Evolutionary conservation across 2,888 invertebrate genomes (phyloP).

Genomic region (Leptothorax acervorum): DNA sequence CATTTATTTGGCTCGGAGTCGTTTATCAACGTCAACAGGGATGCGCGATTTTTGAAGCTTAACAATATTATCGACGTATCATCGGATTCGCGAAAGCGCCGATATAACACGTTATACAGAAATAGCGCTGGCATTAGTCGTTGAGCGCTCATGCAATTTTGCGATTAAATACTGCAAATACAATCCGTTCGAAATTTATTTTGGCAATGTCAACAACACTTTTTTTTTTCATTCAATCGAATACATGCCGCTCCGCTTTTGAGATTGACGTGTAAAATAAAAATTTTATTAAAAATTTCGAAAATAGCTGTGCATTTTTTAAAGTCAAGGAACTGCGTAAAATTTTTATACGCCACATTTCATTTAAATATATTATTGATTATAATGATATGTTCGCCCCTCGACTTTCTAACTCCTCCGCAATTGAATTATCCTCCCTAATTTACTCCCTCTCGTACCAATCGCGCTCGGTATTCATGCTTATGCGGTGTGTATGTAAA

Average conservation of each 20-base stretch:
- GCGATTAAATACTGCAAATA: conserved; percentile 48
- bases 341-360: background rate
- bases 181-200: conserved; percentile 25
- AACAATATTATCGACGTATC: conserved; percentile 53
- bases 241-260: background rate
- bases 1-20: conserved; percentile 51
- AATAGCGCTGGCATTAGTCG: conserved; percentile 49
- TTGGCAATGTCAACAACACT: background rate
- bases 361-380: background rate
- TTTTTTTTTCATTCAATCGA: background rate
- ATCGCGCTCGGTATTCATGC: background rate
- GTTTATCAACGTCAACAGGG: conserved; percentile 52
- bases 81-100: conserved; percentile 46
- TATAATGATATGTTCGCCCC: background rate
- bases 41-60: conserved; percentile 54
- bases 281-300: background rate
- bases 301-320: background rate
- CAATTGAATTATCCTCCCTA: background rate
- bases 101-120: conserved; percentile 42
- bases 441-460: background rate
- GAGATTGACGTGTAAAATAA: background rate
- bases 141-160: conserved; percentile 23
- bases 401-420: background rate
- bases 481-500: background rate
- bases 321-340: background rate